phyloP scores from a whole-genome alignment of 2,113 vertebrate genomes.

The Lophius piscatorius region DNA sequence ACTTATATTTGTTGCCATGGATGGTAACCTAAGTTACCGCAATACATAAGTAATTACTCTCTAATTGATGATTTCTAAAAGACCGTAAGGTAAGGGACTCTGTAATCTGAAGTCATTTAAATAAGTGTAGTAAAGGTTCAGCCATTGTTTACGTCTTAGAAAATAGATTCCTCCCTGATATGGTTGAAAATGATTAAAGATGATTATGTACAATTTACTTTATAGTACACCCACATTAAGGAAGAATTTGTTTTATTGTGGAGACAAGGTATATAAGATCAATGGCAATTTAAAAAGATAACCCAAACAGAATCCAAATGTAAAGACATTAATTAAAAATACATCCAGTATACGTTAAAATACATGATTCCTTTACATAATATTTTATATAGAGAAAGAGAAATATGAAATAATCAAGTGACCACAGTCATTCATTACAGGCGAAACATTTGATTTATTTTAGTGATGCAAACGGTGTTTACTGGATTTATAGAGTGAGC shows the following conservation, averaged over 20 bases:
- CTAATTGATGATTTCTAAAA: constrained; percentile 5
- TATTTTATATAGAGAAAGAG: neutral
- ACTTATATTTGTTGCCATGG: neutral
- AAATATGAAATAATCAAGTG: neutral
- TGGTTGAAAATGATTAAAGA: constrained; percentile 1
- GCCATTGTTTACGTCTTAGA: constrained; percentile 2
- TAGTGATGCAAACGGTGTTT: constrained; percentile 31
- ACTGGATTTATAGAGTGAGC: constrained; percentile 18
- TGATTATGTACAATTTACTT: neutral
- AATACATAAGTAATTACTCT: neutral
- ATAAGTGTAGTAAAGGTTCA: no score
- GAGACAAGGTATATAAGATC: no score
- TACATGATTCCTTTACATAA: neutral
- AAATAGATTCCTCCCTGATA: constrained; percentile 13
- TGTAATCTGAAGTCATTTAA: no score
- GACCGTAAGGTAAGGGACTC: neutral
- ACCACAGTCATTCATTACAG: constrained; percentile 16
- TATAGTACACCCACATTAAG: neutral
- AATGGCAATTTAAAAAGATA: no score
- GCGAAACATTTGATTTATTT: neutral
- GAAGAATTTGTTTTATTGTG: neutral
- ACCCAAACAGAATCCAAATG: neutral
- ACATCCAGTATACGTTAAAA: constrained; percentile 17
- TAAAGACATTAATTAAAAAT: neutral
- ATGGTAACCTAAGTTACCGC: neutral